Conservation (phyloP, 2,797 vertebrate species). For the Rhinoraja longicauda region DNA sequence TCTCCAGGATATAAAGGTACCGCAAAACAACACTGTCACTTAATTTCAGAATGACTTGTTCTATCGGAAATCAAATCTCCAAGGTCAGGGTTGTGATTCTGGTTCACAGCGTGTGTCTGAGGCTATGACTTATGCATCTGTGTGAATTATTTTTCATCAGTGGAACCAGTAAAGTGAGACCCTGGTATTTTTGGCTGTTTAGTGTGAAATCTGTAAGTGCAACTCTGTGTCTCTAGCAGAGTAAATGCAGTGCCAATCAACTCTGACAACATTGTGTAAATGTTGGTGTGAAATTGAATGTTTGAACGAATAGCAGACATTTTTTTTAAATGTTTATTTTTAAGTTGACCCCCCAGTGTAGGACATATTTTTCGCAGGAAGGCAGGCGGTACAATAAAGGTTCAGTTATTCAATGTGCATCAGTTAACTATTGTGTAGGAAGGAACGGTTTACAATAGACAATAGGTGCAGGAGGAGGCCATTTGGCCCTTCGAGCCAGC, state of each 20-base stretch:
- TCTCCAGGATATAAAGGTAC: conserved; percentile 77
- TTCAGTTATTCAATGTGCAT: too few species aligned
- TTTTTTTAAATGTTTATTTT: not conserved
- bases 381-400: too few species aligned
- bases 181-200: not conserved
- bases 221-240: not conserved
- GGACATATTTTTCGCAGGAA: not conserved
- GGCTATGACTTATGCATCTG: not conserved
- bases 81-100: not conserved
- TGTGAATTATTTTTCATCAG: not conserved
- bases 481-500: too few species aligned
- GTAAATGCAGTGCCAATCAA: not conserved
- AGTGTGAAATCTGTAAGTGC: not conserved
- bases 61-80: not conserved
- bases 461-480: too few species aligned
- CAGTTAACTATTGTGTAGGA: too few species aligned
- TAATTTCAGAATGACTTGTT: not conserved
- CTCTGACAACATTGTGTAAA: not conserved
- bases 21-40: not conserved
- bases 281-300: not conserved
- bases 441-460: too few species aligned
- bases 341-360: not conserved
- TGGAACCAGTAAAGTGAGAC: not conserved
- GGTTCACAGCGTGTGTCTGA: not conserved
- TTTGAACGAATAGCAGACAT: not conserved